Conservation (phyloP, 2,888 invertebrate species). For the Pristionchus mayeri region DNA sequence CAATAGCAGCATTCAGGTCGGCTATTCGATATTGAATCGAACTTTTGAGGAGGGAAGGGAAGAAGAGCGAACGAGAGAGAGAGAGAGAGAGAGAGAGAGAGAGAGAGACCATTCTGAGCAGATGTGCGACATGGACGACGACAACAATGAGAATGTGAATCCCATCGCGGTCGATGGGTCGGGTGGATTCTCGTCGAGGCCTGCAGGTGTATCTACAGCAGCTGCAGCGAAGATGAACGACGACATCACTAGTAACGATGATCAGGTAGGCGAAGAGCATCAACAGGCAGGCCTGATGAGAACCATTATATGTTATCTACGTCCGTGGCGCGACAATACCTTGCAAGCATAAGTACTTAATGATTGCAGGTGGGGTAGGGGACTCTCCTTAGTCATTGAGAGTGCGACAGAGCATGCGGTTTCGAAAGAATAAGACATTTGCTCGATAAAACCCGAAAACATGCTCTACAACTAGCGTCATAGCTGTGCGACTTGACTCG, state of each 20-base stretch:
- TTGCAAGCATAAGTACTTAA: too few species aligned
- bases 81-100: too few species aligned
- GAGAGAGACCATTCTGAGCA: background rate
- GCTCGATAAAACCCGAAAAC: too few species aligned
- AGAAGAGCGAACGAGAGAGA: too few species aligned
- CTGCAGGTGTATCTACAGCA: background rate
- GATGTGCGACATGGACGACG: conserved; percentile 52
- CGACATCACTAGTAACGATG: conserved; percentile 18
- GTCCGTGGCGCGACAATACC: too few species aligned
- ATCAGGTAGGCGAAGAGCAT: conserved; percentile 21
- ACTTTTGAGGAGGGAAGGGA: too few species aligned
- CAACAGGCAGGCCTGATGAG: background rate
- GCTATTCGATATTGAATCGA: background rate
- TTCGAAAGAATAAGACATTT: too few species aligned
- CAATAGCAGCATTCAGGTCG: conserved; percentile 18
- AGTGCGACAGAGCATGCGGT: too few species aligned
- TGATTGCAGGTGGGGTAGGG: too few species aligned
- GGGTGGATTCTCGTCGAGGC: background rate
- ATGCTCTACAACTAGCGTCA: background rate
- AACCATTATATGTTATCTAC: too few species aligned
- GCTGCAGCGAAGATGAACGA: background rate
- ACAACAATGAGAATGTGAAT: conserved; percentile 54
- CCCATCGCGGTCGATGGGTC: conserved; percentile 53
- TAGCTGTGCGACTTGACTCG: too few species aligned
- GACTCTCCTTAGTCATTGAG: too few species aligned